Evolutionary conservation across 2,888 invertebrate species (phyloP), one percentile per base, ranked within the genome.

Genomic region (Anodontia alba): DNA sequence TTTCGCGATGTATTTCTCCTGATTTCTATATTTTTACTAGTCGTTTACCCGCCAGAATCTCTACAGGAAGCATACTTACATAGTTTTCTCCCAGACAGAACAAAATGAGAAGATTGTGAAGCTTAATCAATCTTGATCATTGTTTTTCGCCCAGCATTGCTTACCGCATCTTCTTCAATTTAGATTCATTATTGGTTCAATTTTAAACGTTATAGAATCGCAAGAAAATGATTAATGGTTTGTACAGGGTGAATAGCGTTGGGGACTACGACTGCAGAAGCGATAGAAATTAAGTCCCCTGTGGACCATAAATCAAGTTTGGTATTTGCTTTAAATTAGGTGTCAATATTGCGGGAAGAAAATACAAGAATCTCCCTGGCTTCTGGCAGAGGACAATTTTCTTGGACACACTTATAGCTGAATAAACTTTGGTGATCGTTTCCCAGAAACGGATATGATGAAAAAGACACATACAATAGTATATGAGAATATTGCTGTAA

Each of bases 261-360:
- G 66, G 83, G 86, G 83, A 81, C 74, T 70, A 68, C 36, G 67
- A 38, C 43, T 73, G 69, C 67, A 54, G 81, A 74, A 81, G 71
- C 81, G 80, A 81, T 83, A 83, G 72, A 81, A 83, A 86, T 80
- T 73, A 73, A 57, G 83, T 86, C 86, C 81, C 83, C 71, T 75
- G 68, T 73, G 86, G 62, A 75, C 83, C 43, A 86, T 86, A 81
- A 86, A 86, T 86, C 86, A 86, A 79, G 76, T 62, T 70, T 77
- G 83, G 81, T 83, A 86, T 83, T 86, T 86, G 85, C 83, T 86
- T 86, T 86, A 86, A 86, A 86, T 86, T 86, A 83, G 78, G 81
- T 83, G 86, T 86, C 86, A 86, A 49, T 82, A 76, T 82, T 78
- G 75, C 46, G 70, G 68, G 69, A 69, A 33, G 62, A 62, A 62